phyloP scores from a whole-genome alignment of 2,113 vertebrate genomes.

The Lagopus muta region DNA sequence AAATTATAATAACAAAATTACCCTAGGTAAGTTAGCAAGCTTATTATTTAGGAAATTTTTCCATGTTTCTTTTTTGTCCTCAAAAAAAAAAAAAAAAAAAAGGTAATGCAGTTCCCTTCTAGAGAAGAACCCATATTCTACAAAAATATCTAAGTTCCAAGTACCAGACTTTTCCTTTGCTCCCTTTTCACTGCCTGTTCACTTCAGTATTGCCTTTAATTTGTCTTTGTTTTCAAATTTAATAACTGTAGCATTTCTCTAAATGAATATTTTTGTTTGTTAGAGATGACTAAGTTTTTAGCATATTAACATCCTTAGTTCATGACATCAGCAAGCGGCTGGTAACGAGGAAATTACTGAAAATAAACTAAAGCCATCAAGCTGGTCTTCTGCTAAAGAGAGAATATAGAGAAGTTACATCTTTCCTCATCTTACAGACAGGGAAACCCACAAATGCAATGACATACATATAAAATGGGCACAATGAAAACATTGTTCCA shows the following conservation, averaged over 20 bases:
- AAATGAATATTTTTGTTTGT: background rate
- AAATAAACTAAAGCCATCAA: background rate
- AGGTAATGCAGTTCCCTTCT: fast-evolving
- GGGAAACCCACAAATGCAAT: background rate
- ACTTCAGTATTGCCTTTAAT: background rate
- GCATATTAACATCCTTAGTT: background rate
- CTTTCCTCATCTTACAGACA: background rate
- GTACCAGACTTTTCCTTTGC: background rate
- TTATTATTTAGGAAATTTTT: background rate
- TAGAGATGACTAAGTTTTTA: background rate
- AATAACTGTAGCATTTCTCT: background rate
- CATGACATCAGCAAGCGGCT: background rate
- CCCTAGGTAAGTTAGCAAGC: fast-evolving
- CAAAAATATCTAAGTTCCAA: background rate
- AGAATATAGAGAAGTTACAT: fast-evolving
- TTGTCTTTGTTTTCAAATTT: background rate
- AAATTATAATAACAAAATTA: background rate
- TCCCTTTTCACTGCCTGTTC: background rate
- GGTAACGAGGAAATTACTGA: background rate
- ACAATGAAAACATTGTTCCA: background rate
- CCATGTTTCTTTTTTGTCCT: no score
- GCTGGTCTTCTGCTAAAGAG: background rate
- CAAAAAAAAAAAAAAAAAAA: background rate
- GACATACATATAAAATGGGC: background rate
- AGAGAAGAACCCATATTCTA: background rate